phyloP scores from a whole-genome alignment of 2,797 vertebrate species.

The Pempheris klunzingeri region DNA sequence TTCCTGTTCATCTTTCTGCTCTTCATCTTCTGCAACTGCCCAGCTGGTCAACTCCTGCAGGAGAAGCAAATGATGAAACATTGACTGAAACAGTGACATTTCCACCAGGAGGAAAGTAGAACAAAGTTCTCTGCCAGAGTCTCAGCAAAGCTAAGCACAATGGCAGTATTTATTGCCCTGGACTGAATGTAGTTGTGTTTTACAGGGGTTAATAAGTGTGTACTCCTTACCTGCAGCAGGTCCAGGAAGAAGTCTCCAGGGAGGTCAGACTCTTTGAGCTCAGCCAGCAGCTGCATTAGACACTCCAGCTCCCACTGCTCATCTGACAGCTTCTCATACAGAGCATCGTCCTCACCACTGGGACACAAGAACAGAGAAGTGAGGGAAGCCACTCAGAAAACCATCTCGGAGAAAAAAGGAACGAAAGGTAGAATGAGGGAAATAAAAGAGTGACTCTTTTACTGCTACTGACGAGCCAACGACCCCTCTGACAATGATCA shows the following conservation, averaged over 20 bases:
- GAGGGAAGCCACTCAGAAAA: background rate
- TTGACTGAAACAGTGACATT: background rate
- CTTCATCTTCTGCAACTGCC: constrained; percentile 74
- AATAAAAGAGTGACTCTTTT: background rate
- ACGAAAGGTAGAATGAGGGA: background rate
- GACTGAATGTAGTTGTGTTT: background rate
- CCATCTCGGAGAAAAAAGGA: background rate
- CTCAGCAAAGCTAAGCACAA: background rate
- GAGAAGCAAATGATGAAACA: background rate
- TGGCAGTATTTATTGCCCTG: background rate
- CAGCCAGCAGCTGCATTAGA: constrained; percentile 88
- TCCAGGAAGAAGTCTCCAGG: constrained; percentile 93
- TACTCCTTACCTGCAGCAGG: constrained; percentile 88
- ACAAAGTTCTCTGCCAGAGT: background rate
- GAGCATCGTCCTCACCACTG: constrained; percentile 90
- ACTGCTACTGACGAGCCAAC: background rate
- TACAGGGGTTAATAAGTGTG: background rate
- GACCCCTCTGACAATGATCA: too few relatives aligned
- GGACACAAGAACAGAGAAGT: constrained; percentile 16
- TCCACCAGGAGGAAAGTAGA: background rate
- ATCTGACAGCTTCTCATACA: constrained; percentile 90
- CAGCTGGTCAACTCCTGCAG: constrained; percentile 88
- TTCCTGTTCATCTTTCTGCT: constrained; percentile 46
- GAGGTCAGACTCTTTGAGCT: constrained; percentile 88
- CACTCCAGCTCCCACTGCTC: constrained; percentile 92